phyloP scores from a whole-genome alignment of 2,797 vertebrate genomes.

The Cetoscarus ocellatus region DNA sequence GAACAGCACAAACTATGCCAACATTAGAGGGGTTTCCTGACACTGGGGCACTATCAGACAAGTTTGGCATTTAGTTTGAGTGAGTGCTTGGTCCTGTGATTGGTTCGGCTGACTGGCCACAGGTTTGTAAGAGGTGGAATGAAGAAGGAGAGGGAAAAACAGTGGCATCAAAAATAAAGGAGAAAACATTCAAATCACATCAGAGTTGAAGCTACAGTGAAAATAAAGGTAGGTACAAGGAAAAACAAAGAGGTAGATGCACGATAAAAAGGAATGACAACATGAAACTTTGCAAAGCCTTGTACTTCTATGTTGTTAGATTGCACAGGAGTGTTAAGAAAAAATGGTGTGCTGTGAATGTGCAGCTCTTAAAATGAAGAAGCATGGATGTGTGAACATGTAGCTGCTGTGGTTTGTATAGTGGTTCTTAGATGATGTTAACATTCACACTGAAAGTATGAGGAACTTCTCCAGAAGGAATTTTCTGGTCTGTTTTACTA shows the following conservation, averaged over 20 bases:
- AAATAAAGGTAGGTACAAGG: conserved; percentile 37
- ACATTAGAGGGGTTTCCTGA: conserved; percentile 35
- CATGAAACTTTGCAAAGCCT: conserved; percentile 16
- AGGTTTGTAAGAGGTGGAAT: conserved; percentile 35
- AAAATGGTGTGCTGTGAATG: conserved; percentile 1
- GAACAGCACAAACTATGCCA: conserved; percentile 41
- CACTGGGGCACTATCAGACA: conserved; percentile 34
- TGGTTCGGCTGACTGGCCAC: conserved; percentile 26
- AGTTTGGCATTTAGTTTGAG: conserved; percentile 34
- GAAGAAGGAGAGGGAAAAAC: conserved; percentile 24
- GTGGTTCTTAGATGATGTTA: conserved; percentile 27
- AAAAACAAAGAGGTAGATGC: conserved; percentile 71
- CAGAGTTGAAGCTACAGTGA: conserved; percentile 30
- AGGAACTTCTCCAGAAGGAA: background rate
- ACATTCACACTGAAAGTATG: background rate
- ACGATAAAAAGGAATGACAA: conserved; percentile 68
- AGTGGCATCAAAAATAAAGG: conserved; percentile 40
- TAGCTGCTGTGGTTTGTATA: conserved; percentile 29
- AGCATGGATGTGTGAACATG: conserved; percentile 33
- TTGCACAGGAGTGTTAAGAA: conserved; percentile 19
- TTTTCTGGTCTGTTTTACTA: background rate
- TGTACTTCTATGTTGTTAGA: conserved; percentile 29
- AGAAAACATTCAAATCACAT: conserved; percentile 36
- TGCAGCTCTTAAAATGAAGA: conserved; percentile 2
- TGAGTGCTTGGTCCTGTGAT: conserved; percentile 53